A percentile compares a stretch with the other conserved stretches of the same genome.
Conservation (phyloP, 2,888 invertebrate species). For the Caenorhabditis sulstoni region DNA sequence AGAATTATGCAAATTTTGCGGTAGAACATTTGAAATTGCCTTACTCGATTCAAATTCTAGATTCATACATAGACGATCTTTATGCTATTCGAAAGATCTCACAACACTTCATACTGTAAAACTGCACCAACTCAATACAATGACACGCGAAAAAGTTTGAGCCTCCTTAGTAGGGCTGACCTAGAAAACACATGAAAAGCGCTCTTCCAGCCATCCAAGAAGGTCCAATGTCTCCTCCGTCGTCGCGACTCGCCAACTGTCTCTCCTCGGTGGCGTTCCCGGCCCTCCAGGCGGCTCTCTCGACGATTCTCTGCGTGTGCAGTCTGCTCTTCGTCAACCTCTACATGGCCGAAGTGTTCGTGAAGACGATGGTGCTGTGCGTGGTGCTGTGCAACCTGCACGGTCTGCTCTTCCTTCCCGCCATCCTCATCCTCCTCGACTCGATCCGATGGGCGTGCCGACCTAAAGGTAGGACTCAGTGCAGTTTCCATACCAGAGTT, state of each 20-base stretch:
- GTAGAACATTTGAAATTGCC: too few relatives aligned
- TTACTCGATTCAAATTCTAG: too few relatives aligned
- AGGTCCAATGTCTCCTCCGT: slow-evolving; percentile 67
- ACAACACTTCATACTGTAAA: too few relatives aligned
- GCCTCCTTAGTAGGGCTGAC: too few relatives aligned
- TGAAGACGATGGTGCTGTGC: slow-evolving; percentile 78
- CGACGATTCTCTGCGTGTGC: slow-evolving; percentile 77
- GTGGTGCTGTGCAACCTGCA: slow-evolving; percentile 78
- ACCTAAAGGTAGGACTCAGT: slow-evolving; percentile 49
- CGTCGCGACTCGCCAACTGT: slow-evolving; percentile 69
- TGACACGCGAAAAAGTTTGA: too few relatives aligned
- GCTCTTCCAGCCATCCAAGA: slow-evolving; percentile 64
- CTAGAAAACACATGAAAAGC: too few relatives aligned
- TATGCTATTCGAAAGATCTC: too few relatives aligned
- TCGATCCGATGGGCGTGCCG: slow-evolving; percentile 68
- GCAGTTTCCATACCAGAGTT: too few relatives aligned
- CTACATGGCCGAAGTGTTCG: slow-evolving; percentile 78
- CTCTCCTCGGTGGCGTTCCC: slow-evolving; percentile 73
- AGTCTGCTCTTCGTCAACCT: slow-evolving; percentile 75
- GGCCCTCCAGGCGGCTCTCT: slow-evolving; percentile 73
- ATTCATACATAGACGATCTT: too few relatives aligned
- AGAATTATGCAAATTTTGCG: too few relatives aligned
- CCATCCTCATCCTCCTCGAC: slow-evolving; percentile 70
- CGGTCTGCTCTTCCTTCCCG: slow-evolving; percentile 78
- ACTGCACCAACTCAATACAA: too few relatives aligned